Base-by-base conservation (phyloP, 2,888 invertebrate species). In the Orchestes rusci region DNA sequence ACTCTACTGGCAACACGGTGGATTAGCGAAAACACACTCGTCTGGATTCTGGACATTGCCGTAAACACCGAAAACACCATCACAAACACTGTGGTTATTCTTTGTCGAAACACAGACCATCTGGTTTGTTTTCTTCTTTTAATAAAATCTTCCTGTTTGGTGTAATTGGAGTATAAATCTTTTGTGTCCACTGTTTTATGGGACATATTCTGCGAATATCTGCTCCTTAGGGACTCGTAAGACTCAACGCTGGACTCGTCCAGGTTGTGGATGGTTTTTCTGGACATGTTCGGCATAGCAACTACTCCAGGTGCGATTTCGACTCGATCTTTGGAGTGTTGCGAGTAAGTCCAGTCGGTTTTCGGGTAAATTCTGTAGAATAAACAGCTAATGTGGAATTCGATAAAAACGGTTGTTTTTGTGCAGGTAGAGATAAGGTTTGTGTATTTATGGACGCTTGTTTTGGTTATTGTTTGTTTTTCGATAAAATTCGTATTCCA, bases 331-430 rank as follows among this genome's bases (percentile, higher is more conserved):
- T 80, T 80, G n/a, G 89, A 90, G 55, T 82, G 71, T 51, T 76
- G 78, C 2, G 90, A 88, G 67, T 92, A 92, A 5, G 90, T 90
- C 71, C 89, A 91, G 69, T 91, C 91, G 48, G 91, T 92, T 71
- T 92, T 92, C 3, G 89, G 90, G 64, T 83, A 87, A 68, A 81
- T 82, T 67, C 91, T 91, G 74, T 12, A 71, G 70, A 43, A 51
- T 54, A 38, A 23, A 2, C 27, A 27, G n/a, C 27, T 27, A 32
- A 8, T 40, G 13, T 27, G 3, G 5, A 40, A 12, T 13, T 17
- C 40, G 33, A 28, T 33, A 16, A 39, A 31, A 32, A 32, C 15
- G 2, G 12, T n/a, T n/a, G n/a, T n/a, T n/a, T 18, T 30, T 30
- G 29, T 17, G 29, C 3, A 13, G 5, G 3, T 12, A 28, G 12